These are phyloP conservation scores for Terrapene triunguis DNA, from an alignment of 2,113 vertebrate species.

Conservation along the genomic window DNA sequence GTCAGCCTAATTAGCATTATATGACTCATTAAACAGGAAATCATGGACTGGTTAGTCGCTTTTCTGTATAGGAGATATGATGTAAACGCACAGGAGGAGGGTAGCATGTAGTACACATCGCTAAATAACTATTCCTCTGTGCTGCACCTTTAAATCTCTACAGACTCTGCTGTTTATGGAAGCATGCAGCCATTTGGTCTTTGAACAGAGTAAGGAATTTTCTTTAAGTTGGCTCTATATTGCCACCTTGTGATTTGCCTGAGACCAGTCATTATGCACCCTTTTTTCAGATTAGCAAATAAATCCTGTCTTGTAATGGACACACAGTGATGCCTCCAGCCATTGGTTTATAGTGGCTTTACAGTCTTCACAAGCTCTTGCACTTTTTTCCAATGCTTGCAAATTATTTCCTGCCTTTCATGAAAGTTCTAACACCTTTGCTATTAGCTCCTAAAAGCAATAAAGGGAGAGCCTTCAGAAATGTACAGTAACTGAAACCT, in stretches of 20 bases:
- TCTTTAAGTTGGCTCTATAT: neutral
- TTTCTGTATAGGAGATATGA: neutral
- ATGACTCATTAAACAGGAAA: neutral
- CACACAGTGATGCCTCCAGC: neutral
- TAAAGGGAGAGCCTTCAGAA: neutral
- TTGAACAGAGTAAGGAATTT: neutral
- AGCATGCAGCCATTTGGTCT: neutral
- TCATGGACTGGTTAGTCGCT: neutral
- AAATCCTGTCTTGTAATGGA: neutral
- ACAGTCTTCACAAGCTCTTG: neutral
- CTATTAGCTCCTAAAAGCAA: neutral
- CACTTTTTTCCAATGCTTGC: neutral
- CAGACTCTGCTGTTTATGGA: neutral
- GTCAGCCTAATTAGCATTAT: neutral
- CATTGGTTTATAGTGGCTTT: neutral
- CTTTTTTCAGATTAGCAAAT: neutral
- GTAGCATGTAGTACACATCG: neutral
- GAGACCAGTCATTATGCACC: fast-evolving
- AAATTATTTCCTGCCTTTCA: neutral
- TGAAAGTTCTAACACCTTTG: neutral
- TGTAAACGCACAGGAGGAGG: neutral
- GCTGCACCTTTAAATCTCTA: neutral
- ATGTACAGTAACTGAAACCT: neutral
- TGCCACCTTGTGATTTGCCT: neutral
- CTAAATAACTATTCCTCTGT: neutral